A percentile compares a stretch with the other conserved stretches of the same genome.
Conservation (phyloP, 1,140 invertebrate genomes). For the Caerostris darwini region DNA sequence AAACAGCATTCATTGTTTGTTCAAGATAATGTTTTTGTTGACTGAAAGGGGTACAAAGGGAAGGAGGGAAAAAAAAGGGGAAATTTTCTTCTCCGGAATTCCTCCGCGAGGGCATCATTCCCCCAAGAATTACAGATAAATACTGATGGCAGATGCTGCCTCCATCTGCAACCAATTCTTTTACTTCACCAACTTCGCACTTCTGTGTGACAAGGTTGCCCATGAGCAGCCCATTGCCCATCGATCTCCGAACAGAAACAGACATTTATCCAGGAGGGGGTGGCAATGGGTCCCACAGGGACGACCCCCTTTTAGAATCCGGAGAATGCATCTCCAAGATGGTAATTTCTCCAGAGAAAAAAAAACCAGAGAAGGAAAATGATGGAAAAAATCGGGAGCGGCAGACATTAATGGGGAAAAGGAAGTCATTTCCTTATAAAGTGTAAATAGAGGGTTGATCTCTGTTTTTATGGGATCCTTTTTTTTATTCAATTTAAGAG, state of each 20-base stretch:
- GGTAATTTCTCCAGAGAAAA: not conserved
- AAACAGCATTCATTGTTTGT: not conserved
- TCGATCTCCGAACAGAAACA: conserved; percentile 18
- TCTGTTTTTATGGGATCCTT: not conserved
- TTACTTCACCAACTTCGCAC: not conserved
- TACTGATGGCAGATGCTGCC: not conserved
- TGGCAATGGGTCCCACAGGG: conserved; percentile 21
- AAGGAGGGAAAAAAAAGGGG: not conserved
- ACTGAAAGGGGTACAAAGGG: not conserved
- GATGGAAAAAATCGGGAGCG: not conserved
- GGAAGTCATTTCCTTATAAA: not conserved
- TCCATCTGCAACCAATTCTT: conserved; percentile 50
- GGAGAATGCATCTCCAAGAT: not conserved
- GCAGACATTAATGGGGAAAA: conserved; percentile 29
- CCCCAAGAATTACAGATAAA: not conserved
- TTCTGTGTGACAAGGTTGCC: not conserved
- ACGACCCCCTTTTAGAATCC: not conserved
- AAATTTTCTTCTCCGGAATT: not conserved
- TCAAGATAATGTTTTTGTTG: not conserved
- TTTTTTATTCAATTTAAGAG: not conserved
- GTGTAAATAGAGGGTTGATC: not conserved
- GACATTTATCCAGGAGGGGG: conserved; percentile 47
- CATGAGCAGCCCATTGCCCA: conserved; percentile 41
- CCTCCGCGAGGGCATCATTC: not conserved
- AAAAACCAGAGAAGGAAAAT: not conserved